phyloP scores from a whole-genome alignment of 37 sponge, comb jelly and placozoan species.

The Hexactinellida sp. region DNA sequence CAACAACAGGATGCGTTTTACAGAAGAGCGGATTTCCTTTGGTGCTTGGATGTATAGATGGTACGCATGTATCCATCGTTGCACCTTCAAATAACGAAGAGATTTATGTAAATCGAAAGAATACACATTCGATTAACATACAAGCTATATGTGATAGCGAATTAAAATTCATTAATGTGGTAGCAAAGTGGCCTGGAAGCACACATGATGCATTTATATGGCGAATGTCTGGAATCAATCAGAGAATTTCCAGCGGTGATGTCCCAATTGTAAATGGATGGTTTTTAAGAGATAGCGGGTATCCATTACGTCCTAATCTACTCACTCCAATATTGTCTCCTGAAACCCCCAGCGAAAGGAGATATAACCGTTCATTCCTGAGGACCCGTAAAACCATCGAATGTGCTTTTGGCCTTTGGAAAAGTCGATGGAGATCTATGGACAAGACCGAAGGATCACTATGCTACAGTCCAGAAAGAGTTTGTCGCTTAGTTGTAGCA shows the following conservation, averaged over 20 bases:
- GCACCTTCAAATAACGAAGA: neutral
- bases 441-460: neutral
- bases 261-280: neutral
- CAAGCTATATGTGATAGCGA: neutral
- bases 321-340: neutral
- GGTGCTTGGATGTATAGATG: neutral
- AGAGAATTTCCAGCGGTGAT: neutral
- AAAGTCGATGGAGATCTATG: constrained; percentile 15
- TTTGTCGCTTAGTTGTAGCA: constrained; percentile 6
- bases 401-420: constrained; percentile 4
- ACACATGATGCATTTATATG: neutral
- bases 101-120: neutral
- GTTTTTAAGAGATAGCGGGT: neutral
- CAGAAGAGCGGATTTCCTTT: neutral
- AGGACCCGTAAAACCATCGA: constrained; percentile 18
- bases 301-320: constrained; percentile 7
- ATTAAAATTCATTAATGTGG: neutral
- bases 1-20: neutral
- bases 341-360: constrained; percentile 16
- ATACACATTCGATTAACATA: neutral
- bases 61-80: too few species aligned
- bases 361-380: constrained; percentile 12
- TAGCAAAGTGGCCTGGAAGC: constrained; percentile 1
- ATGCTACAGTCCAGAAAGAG: constrained; percentile 10
- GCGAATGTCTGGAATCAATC: neutral